Base-by-base conservation (phyloP, 1,140 invertebrate species). In the Aphidius gifuensis region DNA sequence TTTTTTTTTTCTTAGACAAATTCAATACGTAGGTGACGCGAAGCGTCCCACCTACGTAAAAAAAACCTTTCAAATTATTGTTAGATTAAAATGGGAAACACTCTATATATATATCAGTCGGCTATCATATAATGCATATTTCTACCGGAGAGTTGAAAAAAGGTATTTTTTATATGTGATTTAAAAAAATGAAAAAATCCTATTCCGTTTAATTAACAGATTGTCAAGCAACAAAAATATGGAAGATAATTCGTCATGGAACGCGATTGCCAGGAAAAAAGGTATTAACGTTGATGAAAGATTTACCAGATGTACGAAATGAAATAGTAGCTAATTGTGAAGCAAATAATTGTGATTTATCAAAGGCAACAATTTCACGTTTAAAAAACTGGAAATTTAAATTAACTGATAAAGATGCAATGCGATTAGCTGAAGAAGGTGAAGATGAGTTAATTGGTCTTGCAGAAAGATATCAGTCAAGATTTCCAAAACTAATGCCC, bases 231-330 rank as follows among this genome's bases (percentile, higher is more conserved):
- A 77, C 77, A 56, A 86, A 87, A 68, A 82, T 89, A 47, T 89
- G 88, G 87, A 80, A 87, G 53, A 66, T 89, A 5, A 70, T 88
- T 23, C 80, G 89, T 39, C 89, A 91, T 78, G 89, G 88, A 8
- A 87, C 88, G 23, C 80, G 89, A 60, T 86, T 85, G 75, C 87
- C 88, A 7, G 82, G 82, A 49, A 71, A 75, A 56, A 80, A 84
- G 60, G 83, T 87, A 51, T 64, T 74, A 8, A 68, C 68, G 38
- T 84, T 88, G 67, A 80, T 79, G 51, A 65, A 78, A 7, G 67
- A 79, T 45, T 67, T 89, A 5, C 74, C 78, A 6, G 44, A 75
- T 40, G 67, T 89, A 16, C 74, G 79, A 58, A 61, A 83, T 23
- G 67, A 78, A 44, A 83, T 89, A 63, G 54, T 88, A 40, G 44